These are phyloP conservation scores for Heterocephalus glaber DNA, from an alignment of 2,113 vertebrate genomes.

Conservation along the genomic window DNA sequence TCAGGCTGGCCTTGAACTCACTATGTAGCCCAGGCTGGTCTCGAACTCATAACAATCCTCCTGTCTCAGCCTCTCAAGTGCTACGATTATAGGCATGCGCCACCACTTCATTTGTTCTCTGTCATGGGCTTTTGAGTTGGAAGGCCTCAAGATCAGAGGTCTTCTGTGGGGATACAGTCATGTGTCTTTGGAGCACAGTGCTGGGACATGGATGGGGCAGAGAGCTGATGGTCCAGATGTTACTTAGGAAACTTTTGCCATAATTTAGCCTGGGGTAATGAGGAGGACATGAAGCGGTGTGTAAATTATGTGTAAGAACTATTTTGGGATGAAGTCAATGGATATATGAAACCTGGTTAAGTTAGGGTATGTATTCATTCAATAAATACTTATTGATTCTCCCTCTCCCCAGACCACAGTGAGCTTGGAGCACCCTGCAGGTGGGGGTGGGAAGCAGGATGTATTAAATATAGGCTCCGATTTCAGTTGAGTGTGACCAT, in stretches of 20 bases:
- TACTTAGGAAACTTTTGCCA: not conserved
- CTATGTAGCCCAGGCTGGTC: not conserved
- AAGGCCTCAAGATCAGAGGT: not conserved
- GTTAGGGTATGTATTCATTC: conserved; percentile 27
- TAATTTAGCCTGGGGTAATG: not conserved
- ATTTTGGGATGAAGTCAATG: not conserved
- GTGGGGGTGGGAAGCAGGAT: not conserved
- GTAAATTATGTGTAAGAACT: not conserved
- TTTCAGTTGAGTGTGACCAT: not conserved
- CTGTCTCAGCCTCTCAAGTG: not conserved
- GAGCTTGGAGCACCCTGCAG: not conserved
- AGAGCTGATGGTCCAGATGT: not conserved
- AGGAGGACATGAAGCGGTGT: not conserved
- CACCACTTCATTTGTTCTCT: not conserved
- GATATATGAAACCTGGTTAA: not conserved
- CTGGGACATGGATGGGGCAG: not conserved
- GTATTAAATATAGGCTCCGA: conserved; percentile 32
- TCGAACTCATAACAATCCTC: not conserved
- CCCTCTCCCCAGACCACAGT: rapidly evolving
- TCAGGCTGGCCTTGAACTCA: not conserved
- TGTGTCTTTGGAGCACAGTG: not conserved
- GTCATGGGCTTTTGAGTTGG: not conserved
- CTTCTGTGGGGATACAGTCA: not conserved
- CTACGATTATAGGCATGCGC: not conserved
- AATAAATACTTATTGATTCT: conserved; percentile 10